These are phyloP conservation scores for Poeciliopsis prolifica DNA, from an alignment of 2,113 vertebrate genomes.

Conservation along the genomic window DNA sequence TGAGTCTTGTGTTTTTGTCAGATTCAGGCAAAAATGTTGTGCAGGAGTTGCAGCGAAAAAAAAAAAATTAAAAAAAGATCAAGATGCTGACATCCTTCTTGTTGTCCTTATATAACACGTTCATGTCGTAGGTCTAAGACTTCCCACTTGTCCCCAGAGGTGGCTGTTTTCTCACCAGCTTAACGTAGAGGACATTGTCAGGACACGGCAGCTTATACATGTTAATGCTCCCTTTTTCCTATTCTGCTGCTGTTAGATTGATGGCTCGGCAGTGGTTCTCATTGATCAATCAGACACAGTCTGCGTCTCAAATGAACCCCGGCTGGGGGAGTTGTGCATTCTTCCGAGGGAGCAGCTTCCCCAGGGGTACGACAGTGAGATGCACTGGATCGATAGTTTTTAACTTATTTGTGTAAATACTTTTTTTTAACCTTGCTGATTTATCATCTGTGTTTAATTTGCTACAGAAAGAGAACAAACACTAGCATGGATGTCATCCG, in stretches of 20 bases:
- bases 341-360: constrained; percentile 68
- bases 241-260: constrained; percentile 72
- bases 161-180: constrained; percentile 63
- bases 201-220: constrained; percentile 76
- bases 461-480: constrained; percentile 30
- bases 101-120: constrained; percentile 57
- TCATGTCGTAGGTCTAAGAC: constrained; percentile 54
- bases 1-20: constrained; percentile 22
- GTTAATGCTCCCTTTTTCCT: constrained; percentile 75
- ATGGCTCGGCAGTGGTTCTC: constrained; percentile 77
- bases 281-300: constrained; percentile 82
- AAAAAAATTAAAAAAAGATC: constrained; percentile 11
- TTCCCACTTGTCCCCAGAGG: constrained; percentile 65
- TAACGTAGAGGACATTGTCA: constrained; percentile 74
- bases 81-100: constrained; percentile 51
- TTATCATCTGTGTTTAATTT: constrained; percentile 58
- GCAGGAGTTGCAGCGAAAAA: constrained; percentile 28
- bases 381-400: constrained; percentile 68
- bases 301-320: constrained; percentile 77
- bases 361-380: constrained; percentile 66
- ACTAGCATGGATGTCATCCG: constrained; percentile 33
- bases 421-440: constrained; percentile 76
- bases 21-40: constrained; percentile 17
- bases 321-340: constrained; percentile 73
- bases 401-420: constrained; percentile 80